Base-by-base conservation (phyloP, 2,113 vertebrate species). In the Bos javanicus region DNA sequence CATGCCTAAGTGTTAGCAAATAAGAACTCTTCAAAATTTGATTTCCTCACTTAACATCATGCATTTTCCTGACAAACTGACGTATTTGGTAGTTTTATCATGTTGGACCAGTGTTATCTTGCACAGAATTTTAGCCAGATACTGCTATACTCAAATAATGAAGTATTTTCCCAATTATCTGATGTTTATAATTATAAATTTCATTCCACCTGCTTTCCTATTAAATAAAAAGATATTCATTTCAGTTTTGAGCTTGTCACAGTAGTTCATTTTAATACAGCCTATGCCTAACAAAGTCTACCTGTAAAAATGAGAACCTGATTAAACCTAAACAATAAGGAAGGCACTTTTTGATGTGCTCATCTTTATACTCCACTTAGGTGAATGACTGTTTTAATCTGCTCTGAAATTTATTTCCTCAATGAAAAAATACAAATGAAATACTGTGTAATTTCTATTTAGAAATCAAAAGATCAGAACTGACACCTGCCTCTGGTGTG, bases 391-490 rank as follows among this genome's bases (percentile, higher is more conserved):
- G 50, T 91, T 95, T 92, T 64, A 33, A 90, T 64, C n/a, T 95
- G 48, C 28, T 93, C 28, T 19, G 43, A 71, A 91, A 81, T 50
- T 23, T 28, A 21, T 96, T 52, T 86, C 26, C 36, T 94, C 36
- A 87, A 67, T 36, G 71, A 94, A 86, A 74, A 96, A 97, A 81
- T 82, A 91, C 1, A 94, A 90, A 96, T 67, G 46, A 95, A 95
- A 90, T 59, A 52, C 4, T 67, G 23, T 88, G 19, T 3, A 88
- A 86, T 78, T 46, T 67, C 48, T 62, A 86, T 1, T 6, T 1
- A 96, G 48, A 89, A 84, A 91, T 46, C 46, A 91, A 89, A 56
- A 85, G 21, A 56, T 33, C 67, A 54, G 7, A 12, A n/a, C 56
- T 59, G 60, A 64, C 36, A 59, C 48, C 2, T 57, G 25, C 59